Evolutionary conservation across 2,113 vertebrate genomes (phyloP).

Genomic region (Sceloporus tristichus): DNA sequence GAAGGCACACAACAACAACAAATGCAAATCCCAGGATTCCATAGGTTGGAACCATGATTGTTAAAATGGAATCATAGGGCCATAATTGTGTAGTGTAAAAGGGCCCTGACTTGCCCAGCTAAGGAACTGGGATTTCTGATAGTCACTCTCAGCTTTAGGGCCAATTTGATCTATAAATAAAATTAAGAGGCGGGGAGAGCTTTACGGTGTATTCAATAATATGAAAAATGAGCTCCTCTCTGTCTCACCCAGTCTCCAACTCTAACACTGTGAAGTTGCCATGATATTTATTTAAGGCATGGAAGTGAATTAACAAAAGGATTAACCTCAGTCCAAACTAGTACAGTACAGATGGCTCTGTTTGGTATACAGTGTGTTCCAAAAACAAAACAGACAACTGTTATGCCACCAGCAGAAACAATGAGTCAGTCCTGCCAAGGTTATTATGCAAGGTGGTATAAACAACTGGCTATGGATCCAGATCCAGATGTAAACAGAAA

Average conservation of each 20-base stretch:
- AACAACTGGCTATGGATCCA: constrained; percentile 48
- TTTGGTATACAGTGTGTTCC: constrained; percentile 40
- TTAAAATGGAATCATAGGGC: too few relatives aligned
- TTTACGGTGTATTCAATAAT: not conserved
- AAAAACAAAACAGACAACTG: constrained; percentile 49
- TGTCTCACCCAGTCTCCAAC: not conserved
- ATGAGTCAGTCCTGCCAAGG: constrained; percentile 56
- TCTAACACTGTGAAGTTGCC: not conserved
- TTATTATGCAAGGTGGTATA: constrained; percentile 59
- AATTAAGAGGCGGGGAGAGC: constrained; percentile 8
- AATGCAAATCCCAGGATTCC: too few relatives aligned
- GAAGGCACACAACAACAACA: too few relatives aligned
- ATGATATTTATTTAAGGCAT: not conserved
- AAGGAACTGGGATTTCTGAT: constrained; percentile 34
- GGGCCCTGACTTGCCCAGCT: not conserved
- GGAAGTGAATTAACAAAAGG: constrained; percentile 40
- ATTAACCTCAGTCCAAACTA: constrained; percentile 34
- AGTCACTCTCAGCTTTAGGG: constrained; percentile 12
- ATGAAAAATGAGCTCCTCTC: not conserved
- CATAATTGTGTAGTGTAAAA: not conserved
- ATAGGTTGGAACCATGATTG: too few relatives aligned
- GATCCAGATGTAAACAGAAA: constrained; percentile 57
- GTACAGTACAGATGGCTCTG: constrained; percentile 40
- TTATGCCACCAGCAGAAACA: constrained; percentile 64
- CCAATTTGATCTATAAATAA: constrained; percentile 39